Evolutionary conservation across 37 sponge, comb jelly and placozoan genomes (phyloP).

Genomic region (Ephydatia muelleri): DNA sequence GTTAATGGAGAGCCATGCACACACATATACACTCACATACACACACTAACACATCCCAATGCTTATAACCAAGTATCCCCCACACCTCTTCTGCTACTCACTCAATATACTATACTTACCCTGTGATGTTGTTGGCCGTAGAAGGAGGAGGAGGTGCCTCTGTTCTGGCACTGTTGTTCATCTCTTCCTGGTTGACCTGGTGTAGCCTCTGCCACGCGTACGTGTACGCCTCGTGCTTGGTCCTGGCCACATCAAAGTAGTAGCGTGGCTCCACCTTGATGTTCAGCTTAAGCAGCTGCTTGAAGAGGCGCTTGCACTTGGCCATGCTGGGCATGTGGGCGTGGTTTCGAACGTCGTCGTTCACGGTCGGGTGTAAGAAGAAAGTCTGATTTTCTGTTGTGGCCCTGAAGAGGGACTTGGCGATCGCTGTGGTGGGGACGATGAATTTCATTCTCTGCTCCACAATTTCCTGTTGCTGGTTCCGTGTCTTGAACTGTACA

Average conservation of each 20-base stretch:
- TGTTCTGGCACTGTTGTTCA: not conserved
- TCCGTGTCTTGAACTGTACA: conserved; percentile 37
- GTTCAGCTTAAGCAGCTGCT: not conserved
- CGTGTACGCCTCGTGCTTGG: conserved; percentile 62
- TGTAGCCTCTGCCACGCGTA: conserved; percentile 72
- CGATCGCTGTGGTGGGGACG: conserved; percentile 24
- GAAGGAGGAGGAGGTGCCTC: not conserved
- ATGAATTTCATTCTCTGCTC: conserved; percentile 13
- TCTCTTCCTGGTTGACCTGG: conserved; percentile 45
- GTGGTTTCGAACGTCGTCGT: conserved; percentile 48
- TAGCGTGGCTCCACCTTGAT: conserved; percentile 19
- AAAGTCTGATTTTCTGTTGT: conserved; percentile 80
- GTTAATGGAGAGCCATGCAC: not conserved
- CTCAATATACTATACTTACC: not conserved
- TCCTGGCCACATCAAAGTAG: conserved; percentile 71
- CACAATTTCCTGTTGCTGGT: conserved; percentile 7
- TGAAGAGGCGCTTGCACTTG: not conserved
- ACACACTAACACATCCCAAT: not conserved
- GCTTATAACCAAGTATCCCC: not conserved
- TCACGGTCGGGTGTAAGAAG: conserved; percentile 63
- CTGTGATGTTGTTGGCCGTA: not conserved
- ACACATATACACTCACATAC: not conserved
- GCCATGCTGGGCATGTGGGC: not conserved
- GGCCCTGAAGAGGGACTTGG: conserved; percentile 59
- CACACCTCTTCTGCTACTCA: not conserved